phyloP scores from a whole-genome alignment of 2,113 vertebrate species.

The Vanacampus margaritifer region DNA sequence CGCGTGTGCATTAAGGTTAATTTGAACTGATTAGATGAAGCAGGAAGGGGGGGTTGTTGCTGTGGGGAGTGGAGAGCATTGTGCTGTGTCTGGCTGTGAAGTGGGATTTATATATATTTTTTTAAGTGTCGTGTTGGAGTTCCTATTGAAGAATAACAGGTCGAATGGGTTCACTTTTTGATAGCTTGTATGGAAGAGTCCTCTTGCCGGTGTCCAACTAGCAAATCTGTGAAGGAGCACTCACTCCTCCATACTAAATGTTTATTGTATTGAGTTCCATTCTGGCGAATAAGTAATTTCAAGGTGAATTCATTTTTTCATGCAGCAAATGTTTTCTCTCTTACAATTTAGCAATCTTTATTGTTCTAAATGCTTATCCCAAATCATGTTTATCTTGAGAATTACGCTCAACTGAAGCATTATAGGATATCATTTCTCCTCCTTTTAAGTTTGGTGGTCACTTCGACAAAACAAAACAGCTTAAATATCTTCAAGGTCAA shows the following conservation, averaged over 20 bases:
- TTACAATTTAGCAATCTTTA: too few relatives aligned
- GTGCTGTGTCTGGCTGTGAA: conserved; percentile 39
- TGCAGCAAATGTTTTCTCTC: too few relatives aligned
- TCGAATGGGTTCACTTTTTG: conserved; percentile 37
- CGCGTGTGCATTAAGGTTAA: conserved; percentile 66
- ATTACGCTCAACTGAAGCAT: background rate
- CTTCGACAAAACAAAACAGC: background rate
- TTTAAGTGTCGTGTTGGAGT: conserved; percentile 33
- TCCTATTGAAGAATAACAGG: conserved; percentile 36
- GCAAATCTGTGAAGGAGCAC: conserved; percentile 18
- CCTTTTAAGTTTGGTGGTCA: background rate
- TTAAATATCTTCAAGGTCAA: conserved; percentile 1
- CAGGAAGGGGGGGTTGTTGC: conserved; percentile 47
- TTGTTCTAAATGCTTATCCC: background rate
- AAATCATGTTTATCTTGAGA: background rate
- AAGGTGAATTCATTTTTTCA: too few relatives aligned
- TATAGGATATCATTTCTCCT: background rate
- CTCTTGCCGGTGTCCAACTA: conserved; percentile 42
- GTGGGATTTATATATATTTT: conserved; percentile 22
- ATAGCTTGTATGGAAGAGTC: conserved; percentile 41
- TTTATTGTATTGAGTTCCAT: conserved; percentile 24
- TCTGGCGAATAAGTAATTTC: conserved; percentile 8
- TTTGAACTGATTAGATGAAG: conserved; percentile 72
- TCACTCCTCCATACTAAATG: conserved; percentile 8
- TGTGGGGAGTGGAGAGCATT: conserved; percentile 37